A percentile compares a stretch with the other conserved stretches of the same genome.
Evolutionary conservation across 2,888 invertebrate genomes (phyloP).

Genomic region (Eupelmus urozonus): DNA sequence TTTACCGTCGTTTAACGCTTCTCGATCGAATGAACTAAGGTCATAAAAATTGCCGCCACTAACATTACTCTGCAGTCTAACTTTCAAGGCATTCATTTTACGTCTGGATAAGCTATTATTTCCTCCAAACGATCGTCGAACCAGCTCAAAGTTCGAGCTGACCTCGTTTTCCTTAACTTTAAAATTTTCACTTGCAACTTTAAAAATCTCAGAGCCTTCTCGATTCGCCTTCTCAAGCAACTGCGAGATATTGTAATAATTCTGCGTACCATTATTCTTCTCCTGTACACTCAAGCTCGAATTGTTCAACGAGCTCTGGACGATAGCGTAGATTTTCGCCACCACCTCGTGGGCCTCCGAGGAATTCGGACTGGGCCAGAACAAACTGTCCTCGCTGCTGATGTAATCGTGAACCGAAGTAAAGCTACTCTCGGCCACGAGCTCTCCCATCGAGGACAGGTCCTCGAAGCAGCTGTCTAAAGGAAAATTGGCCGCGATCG

Average conservation of each 20-base stretch:
- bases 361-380: slow-evolving; percentile 53
- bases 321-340: slow-evolving; percentile 65
- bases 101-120: too few relatives aligned
- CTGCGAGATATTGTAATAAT: slow-evolving; percentile 3
- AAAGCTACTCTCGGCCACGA: neutral
- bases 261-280: neutral
- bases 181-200: too few relatives aligned
- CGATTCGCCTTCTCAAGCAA: slow-evolving; percentile 2
- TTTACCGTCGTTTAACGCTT: neutral
- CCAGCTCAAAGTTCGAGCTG: too few relatives aligned
- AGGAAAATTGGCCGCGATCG: slow-evolving; percentile 65
- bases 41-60: too few relatives aligned
- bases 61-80: too few relatives aligned
- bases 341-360: slow-evolving; percentile 64
- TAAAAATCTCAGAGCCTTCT: neutral
- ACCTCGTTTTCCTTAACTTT: too few relatives aligned
- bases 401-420: slow-evolving; percentile 60
- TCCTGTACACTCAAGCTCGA: neutral
- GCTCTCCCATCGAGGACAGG: slow-evolving; percentile 33
- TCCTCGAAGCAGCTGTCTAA: slow-evolving; percentile 64
- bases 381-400: slow-evolving; percentile 55
- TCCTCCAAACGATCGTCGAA: too few relatives aligned
- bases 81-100: too few relatives aligned
- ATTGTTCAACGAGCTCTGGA: slow-evolving; percentile 61
- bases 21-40: neutral